Base-by-base conservation (phyloP, 2,113 vertebrate genomes). In the Typhlomys cinereus region DNA sequence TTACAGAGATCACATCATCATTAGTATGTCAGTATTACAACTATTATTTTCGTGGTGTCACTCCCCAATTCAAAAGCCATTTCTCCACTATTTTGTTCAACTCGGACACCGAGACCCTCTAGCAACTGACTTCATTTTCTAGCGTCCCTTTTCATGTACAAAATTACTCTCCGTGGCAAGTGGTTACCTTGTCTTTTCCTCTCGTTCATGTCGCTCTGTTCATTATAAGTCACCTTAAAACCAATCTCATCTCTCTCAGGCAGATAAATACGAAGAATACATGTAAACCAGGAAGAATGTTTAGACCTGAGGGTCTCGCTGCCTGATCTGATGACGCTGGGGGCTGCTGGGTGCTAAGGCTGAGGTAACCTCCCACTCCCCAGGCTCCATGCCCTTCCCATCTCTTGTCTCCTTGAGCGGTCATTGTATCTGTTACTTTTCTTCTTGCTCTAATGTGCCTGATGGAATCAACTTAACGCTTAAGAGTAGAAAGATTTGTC, bases 291-390 rank as follows among this genome's bases (percentile, higher is more conserved):
- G 80, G 67, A 74, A 85, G 7, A 2, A 41, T 73, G n/a, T 34
- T 50, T 73, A n/a, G 7, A 59, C 20, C 12, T 34, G 39, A 41
- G 39, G 44, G 34, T 27, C 44, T 62, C 25, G 46, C 34, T 31
- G 3, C 31, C 71, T 61, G 41, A 29, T 70, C 36, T 39, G 76
- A 61, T 34, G 76, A 61, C 29, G n/a, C 67, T 23, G 2, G 9
- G 13, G 48, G 12, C 1, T 7, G 11, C 25, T 4, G 0, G 2
- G 44, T 46, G 0, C 4, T 25, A 5, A 36, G 84, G 36, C 2
- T 14, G 4, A 0, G 52, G 83, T 11, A 50, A 10, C 7, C 8
- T 0, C 52, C 9, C 0, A 52, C 41, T 52, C 4, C 48, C 36
- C 46, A 54, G 27, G 5, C 67, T 79, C 54, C 20, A 9, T 0